Evolutionary conservation across 2,797 vertebrate species (phyloP).

Genomic region (Mormyrus hasselquistii): DNA sequence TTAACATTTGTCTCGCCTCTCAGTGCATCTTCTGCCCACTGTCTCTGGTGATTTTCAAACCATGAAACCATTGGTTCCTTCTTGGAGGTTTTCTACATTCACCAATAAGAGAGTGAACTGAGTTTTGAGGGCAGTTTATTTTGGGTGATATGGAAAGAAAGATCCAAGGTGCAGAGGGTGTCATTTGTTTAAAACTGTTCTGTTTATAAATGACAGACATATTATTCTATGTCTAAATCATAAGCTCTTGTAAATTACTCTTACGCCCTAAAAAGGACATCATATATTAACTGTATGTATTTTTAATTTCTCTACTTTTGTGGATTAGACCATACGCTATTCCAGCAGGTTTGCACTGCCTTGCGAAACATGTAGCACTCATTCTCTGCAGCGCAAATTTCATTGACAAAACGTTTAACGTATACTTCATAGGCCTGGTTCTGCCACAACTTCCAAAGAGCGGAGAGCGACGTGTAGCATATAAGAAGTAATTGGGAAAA

Average conservation of each 20-base stretch:
- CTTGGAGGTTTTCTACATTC: not conserved
- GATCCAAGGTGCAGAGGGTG: not conserved
- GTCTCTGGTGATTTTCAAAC: not conserved
- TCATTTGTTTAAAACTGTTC: not conserved
- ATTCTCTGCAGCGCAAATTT: not conserved
- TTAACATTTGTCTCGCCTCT: not conserved
- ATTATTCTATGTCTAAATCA: not conserved
- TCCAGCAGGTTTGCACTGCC: not conserved
- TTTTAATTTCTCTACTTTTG: not conserved
- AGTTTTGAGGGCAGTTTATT: not conserved
- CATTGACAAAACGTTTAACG: not conserved
- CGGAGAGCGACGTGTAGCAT: not conserved
- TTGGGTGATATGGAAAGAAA: not conserved
- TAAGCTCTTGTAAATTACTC: not conserved
- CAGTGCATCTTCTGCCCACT: not conserved
- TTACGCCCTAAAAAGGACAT: not conserved
- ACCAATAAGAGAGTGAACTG: not conserved
- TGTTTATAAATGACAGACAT: not conserved
- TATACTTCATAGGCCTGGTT: not conserved
- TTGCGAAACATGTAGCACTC: not conserved
- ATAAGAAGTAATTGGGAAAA: constrained; percentile 6
- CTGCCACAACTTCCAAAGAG: not conserved
- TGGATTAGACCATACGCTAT: not conserved
- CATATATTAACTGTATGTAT: not conserved
- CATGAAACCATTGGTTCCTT: not conserved